Base-by-base conservation (phyloP, 1,140 invertebrate genomes). In the Drosophila baimaii region DNA sequence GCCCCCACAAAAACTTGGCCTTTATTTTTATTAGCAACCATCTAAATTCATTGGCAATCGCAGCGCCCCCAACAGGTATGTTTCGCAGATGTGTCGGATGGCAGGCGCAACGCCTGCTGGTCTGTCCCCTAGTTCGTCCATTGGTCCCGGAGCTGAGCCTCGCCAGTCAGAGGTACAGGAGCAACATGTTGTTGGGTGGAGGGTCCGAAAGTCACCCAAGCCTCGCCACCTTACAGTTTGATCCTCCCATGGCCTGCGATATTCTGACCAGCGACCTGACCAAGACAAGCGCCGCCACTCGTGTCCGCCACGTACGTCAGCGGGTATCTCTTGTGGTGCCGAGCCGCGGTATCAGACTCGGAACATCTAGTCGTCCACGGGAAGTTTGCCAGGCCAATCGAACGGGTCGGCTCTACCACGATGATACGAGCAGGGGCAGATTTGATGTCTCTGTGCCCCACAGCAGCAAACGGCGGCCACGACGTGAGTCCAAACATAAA, bases 41-140 rank as follows among this genome's bases (percentile, higher is more conserved):
- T 51, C 58, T 0, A 75, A 75, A 72, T 64, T 73, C 5, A 6
- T 47, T 19, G 47, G 49, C 52, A 51, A 57, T 41, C 51, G 19
- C 29, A 41, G 52, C 31, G 55, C 33, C 10, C 33, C 2, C n/a
- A 39, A 7, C 33, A n/a, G 35, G 39, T 9, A 81, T 81, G 78
- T 75, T 62, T 37, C 78, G 65, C 39, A 57, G 55, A 8, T 62
- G 44, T 19, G 44, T 75, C 2, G 39, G 51, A 21, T 33, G 27
- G 6, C 78, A 69, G 49, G 3, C 70, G 8, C 37, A 77, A 5
- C 49, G 64, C n/a, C 25, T 81, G 39, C 10, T 81, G 3, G 21
- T 46, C 9, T 29, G 52, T 10, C 44, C 35, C n/a, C 62, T 35
- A 1, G 12, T 27, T 2, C 15, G 41, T 12, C 27, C 33, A 9